Conservation (phyloP, 1,140 invertebrate genomes). For the Drosophila dunni region DNA sequence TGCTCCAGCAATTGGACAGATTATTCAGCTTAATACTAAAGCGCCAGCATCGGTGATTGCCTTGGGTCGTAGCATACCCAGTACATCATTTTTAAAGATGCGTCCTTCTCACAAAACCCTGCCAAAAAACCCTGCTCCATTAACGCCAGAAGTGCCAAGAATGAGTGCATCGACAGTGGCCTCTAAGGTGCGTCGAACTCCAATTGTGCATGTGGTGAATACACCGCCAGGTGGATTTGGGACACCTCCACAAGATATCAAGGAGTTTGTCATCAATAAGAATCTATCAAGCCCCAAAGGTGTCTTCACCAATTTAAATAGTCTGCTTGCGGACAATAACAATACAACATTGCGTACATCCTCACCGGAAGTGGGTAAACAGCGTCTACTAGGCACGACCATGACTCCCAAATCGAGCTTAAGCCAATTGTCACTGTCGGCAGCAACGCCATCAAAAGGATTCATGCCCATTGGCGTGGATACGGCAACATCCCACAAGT, state of each 20-base stretch:
- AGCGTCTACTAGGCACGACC: constrained; percentile 36
- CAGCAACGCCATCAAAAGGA: constrained; percentile 52
- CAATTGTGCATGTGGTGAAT: constrained; percentile 38
- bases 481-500: constrained; percentile 77
- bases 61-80: constrained; percentile 54
- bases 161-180: constrained; percentile 7
- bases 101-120: constrained; percentile 45
- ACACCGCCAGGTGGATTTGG: constrained; percentile 27
- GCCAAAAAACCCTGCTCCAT: constrained; percentile 3
- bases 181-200: constrained; percentile 48
- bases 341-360: constrained; percentile 25
- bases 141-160: constrained; percentile 3
- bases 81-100: constrained; percentile 64
- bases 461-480: constrained; percentile 77
- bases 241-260: constrained; percentile 62
- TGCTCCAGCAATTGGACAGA: constrained; percentile 55
- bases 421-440: not conserved
- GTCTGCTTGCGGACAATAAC: constrained; percentile 57
- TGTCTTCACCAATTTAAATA: constrained; percentile 78
- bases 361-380: constrained; percentile 35
- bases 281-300: constrained; percentile 74
- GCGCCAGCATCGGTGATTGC: constrained; percentile 59
- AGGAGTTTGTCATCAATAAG: constrained; percentile 81
- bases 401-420: constrained; percentile 49
- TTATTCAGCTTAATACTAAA: constrained; percentile 52